Base-by-base conservation (phyloP, 2,888 invertebrate genomes). In the Tricholauxania praeusta region DNA sequence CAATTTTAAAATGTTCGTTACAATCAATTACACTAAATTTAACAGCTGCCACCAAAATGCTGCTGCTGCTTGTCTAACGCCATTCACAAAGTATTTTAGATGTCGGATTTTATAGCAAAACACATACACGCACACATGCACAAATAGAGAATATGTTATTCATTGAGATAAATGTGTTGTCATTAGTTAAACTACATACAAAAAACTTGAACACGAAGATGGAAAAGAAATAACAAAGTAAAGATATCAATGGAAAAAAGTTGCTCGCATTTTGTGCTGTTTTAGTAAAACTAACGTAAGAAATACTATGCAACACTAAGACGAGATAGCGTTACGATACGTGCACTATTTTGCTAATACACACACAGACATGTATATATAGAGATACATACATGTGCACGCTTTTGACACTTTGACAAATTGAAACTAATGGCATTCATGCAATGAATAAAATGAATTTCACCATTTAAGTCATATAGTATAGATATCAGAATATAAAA, bases 401-500 rank as follows among this genome's bases (percentile, higher is more conserved):
- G n/a, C 60, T 73, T 63, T 65, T 74, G 74, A 72, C 72, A 73
- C 72, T 70, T 72, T 75, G 73, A 76, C 74, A 74, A 76, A 76
- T 76, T 72, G 76, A 75, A 73, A 74, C 73, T 70, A 76, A 76
- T 76, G 72, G 55, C 71, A 74, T 72, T 74, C 74, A 72, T 71
- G 55, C 71, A 74, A 72, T 67, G 68, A 74, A 74, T 75, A 74
- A 71, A 72, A 76, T 67, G 66, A 72, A 74, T 72, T 71, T 72
- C 48, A 63, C 62, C 53, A 17, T 48, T 15, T 28, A 28, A 57
- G 57, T 22, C 48, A 57, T 22, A 28, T 39, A 10, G 10, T 2
- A 39, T 39, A 39, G 39, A 39, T 39, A 39, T 39, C 10, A 39
- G 8, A 39, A 39, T 10, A 39, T 39, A 10, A 10, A 1, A 10